Percentiles rank a stretch among this genome's conserved stretches.
Conservation (phyloP, 2,888 invertebrate species). For the Mellilla xanthometata region DNA sequence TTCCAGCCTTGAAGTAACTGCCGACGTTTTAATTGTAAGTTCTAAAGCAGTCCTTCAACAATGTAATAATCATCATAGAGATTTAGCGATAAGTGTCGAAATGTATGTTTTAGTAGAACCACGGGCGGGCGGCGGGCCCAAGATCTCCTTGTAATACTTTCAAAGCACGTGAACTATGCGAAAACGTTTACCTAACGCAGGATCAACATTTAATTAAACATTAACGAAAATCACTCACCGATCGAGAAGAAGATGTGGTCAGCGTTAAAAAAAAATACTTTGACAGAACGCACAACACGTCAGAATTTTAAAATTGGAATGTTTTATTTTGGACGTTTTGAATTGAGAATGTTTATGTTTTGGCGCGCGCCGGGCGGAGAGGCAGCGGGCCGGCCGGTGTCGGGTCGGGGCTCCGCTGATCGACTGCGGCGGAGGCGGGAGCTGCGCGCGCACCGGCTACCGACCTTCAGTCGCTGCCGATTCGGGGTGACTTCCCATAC, state of each 20-base stretch:
- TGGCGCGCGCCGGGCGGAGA: constrained; percentile 35
- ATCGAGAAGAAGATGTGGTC: constrained; percentile 29
- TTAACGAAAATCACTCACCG: constrained; percentile 59
- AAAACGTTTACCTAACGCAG: constrained; percentile 68
- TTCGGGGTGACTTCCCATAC: constrained; percentile 30
- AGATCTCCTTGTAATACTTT: constrained; percentile 82
- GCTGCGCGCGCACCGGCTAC: constrained; percentile 51
- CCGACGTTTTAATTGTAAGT: constrained; percentile 9
- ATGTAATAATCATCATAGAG: constrained; percentile 16
- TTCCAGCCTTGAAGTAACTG: constrained; percentile 14
- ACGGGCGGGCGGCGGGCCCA: constrained; percentile 45
- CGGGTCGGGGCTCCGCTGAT: constrained; percentile 65
- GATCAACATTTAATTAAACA: constrained; percentile 58
- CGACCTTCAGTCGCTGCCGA: constrained; percentile 44
- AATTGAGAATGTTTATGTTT: constrained; percentile 35
- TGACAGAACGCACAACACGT: constrained; percentile 31
- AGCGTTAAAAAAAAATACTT: neutral
- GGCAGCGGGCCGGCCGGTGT: constrained; percentile 49
- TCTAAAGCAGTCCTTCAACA: constrained; percentile 16
- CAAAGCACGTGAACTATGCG: constrained; percentile 73
- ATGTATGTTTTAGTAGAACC: constrained; percentile 39
- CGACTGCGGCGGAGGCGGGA: constrained; percentile 55
- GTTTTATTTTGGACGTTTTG: constrained; percentile 26
- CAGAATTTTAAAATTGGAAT: neutral
- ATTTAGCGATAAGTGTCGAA: constrained; percentile 32